Evolutionary conservation across 2,797 vertebrate species (phyloP).

Genomic region (Muraenolepis orangiensis): DNA sequence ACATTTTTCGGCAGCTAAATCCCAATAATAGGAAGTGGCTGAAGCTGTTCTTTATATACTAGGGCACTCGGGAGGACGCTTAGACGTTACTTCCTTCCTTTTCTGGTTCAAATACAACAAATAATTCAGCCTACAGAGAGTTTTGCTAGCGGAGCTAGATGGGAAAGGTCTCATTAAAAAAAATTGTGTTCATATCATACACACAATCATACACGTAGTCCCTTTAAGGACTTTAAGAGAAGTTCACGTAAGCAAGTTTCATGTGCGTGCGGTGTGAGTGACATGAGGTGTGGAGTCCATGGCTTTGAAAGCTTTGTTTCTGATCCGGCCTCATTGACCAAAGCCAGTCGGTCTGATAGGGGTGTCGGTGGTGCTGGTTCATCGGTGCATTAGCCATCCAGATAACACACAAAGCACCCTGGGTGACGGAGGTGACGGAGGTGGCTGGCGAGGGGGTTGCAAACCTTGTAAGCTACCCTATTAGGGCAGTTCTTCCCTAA

Average conservation of each 20-base stretch:
- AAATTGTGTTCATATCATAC: no score
- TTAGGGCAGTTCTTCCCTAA: slow-evolving; percentile 98
- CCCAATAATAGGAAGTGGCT: neutral
- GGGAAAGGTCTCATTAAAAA: no score
- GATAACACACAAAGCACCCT: slow-evolving; percentile 71
- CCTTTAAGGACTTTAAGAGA: neutral
- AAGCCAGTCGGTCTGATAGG: slow-evolving; percentile 81
- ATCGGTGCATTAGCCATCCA: slow-evolving; percentile 82
- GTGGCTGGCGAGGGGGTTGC: slow-evolving; percentile 80
- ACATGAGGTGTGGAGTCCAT: slow-evolving; percentile 26
- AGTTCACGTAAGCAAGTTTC: neutral
- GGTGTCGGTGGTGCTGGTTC: slow-evolving; percentile 73
- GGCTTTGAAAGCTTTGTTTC: slow-evolving; percentile 80
- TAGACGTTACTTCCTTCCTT: neutral
- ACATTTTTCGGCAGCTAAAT: neutral
- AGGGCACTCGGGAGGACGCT: neutral
- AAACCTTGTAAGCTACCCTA: slow-evolving; percentile 99
- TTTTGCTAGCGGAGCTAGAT: no score
- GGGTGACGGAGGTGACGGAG: slow-evolving; percentile 69
- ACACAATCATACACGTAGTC: neutral
- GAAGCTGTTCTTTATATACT: neutral
- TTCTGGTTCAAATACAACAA: neutral
- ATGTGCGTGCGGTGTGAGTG: neutral
- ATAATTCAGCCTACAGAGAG: no score
- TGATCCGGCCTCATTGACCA: slow-evolving; percentile 71